A percentile compares a stretch with the other conserved stretches of the same genome.
These are phyloP conservation scores for Sinosuthora webbiana DNA, from an alignment of 2,113 vertebrate genomes.

Conservation along the genomic window DNA sequence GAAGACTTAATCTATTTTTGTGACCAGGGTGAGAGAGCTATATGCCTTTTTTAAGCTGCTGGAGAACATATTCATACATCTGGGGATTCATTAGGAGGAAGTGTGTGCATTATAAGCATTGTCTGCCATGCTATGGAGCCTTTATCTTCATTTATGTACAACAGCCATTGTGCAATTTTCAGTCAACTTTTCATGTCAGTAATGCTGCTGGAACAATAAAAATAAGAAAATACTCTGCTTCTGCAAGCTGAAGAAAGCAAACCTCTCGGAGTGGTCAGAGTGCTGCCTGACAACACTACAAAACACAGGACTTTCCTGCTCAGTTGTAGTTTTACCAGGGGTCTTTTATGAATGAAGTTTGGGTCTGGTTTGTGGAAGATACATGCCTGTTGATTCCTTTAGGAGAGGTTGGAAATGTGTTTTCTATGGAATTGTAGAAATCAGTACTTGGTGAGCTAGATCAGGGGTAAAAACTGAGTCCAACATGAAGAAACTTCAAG, in stretches of 20 bases:
- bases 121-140: neutral
- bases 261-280: neutral
- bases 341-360: neutral
- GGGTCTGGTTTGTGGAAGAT: neutral
- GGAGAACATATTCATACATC: neutral
- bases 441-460: neutral
- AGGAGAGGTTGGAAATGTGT: neutral
- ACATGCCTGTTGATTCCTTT: neutral
- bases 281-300: neutral
- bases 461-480: neutral
- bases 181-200: neutral
- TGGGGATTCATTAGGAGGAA: neutral
- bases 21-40: neutral
- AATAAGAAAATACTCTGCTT: neutral
- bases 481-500: neutral
- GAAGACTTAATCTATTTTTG: constrained; percentile 35
- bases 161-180: neutral
- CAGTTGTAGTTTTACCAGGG: neutral
- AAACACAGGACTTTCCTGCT: neutral
- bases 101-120: neutral
- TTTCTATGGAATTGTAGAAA: neutral
- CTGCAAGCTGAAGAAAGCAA: neutral
- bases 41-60: neutral
- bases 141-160: neutral
- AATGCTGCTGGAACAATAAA: neutral